These are phyloP conservation scores for Himalopsyche japonica DNA, from an alignment of 2,888 invertebrate genomes.

Conservation along the genomic window DNA sequence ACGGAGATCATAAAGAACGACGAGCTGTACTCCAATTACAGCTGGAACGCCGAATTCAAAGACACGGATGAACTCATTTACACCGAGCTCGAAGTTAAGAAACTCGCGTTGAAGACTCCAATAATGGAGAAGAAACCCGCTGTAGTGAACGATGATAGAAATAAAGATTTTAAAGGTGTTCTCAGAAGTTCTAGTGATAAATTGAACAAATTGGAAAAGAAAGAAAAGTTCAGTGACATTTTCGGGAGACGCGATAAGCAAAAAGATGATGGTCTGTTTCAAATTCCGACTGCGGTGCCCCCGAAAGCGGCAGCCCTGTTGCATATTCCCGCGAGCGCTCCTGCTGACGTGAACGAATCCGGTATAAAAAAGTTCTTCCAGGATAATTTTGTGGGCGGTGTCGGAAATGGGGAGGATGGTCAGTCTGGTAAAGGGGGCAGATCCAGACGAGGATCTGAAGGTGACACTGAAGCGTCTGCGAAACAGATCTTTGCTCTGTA, in stretches of 20 bases:
- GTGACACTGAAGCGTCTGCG: constrained; percentile 47
- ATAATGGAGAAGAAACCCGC: constrained; percentile 53
- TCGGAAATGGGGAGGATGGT: constrained; percentile 25
- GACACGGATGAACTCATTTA: constrained; percentile 46
- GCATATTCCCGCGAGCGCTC: constrained; percentile 55
- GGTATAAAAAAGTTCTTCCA: constrained; percentile 7
- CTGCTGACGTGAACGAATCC: background rate
- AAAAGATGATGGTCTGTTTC: constrained; percentile 43
- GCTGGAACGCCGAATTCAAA: constrained; percentile 54
- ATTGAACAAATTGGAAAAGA: constrained; percentile 51
- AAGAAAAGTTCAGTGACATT: constrained; percentile 54
- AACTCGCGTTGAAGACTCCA: constrained; percentile 56
- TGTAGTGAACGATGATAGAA: constrained; percentile 50
- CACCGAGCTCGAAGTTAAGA: constrained; percentile 54
- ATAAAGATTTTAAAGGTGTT: constrained; percentile 54
- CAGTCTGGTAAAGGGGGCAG: constrained; percentile 46
- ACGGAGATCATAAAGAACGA: constrained; percentile 49
- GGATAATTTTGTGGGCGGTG: constrained; percentile 5
- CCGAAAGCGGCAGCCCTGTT: constrained; percentile 66
- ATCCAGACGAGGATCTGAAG: constrained; percentile 54
- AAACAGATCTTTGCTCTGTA: constrained; percentile 52
- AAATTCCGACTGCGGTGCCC: constrained; percentile 60
- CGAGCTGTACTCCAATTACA: constrained; percentile 51
- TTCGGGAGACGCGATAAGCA: constrained; percentile 46
- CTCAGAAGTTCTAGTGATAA: constrained; percentile 31